These are phyloP conservation scores for Teleogryllus oceanicus DNA, from an alignment of 2,888 invertebrate species.

Conservation along the genomic window DNA sequence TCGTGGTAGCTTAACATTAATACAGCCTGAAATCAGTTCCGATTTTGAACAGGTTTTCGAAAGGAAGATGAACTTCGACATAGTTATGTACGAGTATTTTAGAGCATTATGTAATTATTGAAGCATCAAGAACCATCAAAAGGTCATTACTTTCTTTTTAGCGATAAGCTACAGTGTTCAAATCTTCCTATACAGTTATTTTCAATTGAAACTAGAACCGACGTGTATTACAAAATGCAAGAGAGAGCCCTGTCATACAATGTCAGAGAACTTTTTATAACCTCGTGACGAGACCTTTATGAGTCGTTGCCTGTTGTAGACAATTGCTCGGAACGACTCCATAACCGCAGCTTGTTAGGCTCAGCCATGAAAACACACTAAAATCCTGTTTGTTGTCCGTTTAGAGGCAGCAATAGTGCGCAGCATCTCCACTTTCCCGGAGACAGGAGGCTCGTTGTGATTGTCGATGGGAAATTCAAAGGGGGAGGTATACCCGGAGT, in stretches of 20 bases:
- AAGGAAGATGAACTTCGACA: no score
- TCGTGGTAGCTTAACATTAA: no score
- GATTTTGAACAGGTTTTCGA: no score
- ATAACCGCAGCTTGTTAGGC: slow-evolving; percentile 1
- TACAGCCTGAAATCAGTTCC: no score
- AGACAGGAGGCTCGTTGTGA: not conserved
- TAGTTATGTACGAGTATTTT: no score
- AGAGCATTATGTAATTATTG: no score
- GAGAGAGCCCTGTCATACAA: not conserved
- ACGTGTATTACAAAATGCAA: not conserved
- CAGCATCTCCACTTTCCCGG: not conserved
- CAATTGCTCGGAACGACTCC: not conserved
- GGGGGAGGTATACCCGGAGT: not conserved
- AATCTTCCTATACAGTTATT: no score
- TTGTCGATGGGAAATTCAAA: slow-evolving; percentile 10
- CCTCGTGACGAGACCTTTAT: not conserved
- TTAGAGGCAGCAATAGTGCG: not conserved
- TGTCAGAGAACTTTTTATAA: not conserved
- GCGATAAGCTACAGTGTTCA: no score
- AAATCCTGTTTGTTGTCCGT: not conserved
- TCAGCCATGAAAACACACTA: not conserved
- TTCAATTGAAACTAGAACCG: not conserved
- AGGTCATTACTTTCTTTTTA: no score
- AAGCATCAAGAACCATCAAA: no score
- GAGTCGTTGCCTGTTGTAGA: not conserved